Conservation (phyloP, 1,140 invertebrate species). For the Zophobas atratus region DNA sequence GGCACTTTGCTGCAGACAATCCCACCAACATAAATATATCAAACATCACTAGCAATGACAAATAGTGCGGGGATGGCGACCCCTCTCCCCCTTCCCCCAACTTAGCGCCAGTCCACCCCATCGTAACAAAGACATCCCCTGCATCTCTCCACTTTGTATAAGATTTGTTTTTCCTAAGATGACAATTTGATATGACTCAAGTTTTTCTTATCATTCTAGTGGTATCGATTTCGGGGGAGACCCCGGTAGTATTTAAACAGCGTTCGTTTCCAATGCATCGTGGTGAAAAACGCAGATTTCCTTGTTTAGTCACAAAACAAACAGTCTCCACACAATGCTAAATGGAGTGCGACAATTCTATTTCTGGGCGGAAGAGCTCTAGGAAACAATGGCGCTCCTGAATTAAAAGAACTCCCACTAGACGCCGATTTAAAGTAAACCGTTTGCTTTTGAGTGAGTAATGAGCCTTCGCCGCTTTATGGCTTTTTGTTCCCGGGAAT, state of each 20-base stretch:
- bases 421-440: background rate
- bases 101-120: slow-evolving; percentile 34
- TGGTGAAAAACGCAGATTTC: slow-evolving; percentile 32
- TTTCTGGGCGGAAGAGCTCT: slow-evolving; percentile 1
- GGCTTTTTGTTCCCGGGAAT: background rate
- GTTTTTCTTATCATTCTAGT: slow-evolving; percentile 54
- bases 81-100: background rate
- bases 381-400: slow-evolving; percentile 12
- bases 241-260: slow-evolving; percentile 35
- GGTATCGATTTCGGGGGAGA: slow-evolving; percentile 53
- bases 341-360: slow-evolving; percentile 30
- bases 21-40: slow-evolving; percentile 65
- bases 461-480: too few relatives aligned
- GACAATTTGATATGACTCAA: slow-evolving; percentile 63
- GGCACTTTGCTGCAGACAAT: slow-evolving; percentile 64
- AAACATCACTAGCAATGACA: slow-evolving; percentile 65
- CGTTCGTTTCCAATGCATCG: slow-evolving; percentile 11
- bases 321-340: slow-evolving; percentile 30
- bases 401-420: background rate
- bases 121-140: slow-evolving; percentile 15
- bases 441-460: background rate
- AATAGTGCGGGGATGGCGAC: slow-evolving; percentile 59
- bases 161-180: slow-evolving; percentile 63
- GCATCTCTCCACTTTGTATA: slow-evolving; percentile 47
- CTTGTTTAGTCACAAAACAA: slow-evolving; percentile 31